Evolutionary conservation across 1,140 invertebrate species (phyloP).

Genomic region (Drosophila insularis): DNA sequence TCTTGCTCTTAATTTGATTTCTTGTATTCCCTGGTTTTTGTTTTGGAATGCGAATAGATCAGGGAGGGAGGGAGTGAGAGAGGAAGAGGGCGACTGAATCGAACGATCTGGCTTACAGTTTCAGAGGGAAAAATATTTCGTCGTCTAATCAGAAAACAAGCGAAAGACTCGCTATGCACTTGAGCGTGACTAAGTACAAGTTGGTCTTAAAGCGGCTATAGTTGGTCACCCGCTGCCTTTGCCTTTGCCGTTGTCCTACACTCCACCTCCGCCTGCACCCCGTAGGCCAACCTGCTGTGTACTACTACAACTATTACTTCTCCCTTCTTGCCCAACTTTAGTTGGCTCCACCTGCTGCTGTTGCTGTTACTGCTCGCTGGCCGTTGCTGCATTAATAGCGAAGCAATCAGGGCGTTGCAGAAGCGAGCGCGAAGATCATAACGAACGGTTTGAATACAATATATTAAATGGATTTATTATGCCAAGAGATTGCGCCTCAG

Average conservation of each 20-base stretch:
- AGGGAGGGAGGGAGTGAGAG: not conserved
- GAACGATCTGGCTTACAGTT: slow-evolving; percentile 1
- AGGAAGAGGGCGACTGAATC: not conserved
- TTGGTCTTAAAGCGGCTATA: slow-evolving; percentile 4
- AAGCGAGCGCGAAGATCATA: slow-evolving; percentile 76
- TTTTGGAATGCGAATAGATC: too few relatives aligned
- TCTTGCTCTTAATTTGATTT: too few relatives aligned
- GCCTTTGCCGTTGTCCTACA: not conserved
- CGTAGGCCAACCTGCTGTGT: too few relatives aligned
- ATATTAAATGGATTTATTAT: slow-evolving; percentile 80
- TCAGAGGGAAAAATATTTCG: slow-evolving; percentile 51
- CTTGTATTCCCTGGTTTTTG: too few relatives aligned
- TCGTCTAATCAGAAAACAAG: slow-evolving; percentile 68
- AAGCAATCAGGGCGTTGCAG: slow-evolving; percentile 77
- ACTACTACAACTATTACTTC: too few relatives aligned
- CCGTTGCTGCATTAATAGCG: slow-evolving; percentile 75
- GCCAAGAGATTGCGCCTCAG: slow-evolving; percentile 64
- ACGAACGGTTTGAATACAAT: slow-evolving; percentile 78
- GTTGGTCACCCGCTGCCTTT: slow-evolving; percentile 8
- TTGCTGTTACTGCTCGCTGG: slow-evolving; percentile 23
- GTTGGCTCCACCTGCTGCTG: slow-evolving; percentile 35
- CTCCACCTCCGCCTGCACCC: not conserved
- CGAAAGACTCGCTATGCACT: slow-evolving; percentile 40
- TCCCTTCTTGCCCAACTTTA: not conserved
- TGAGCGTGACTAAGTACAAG: slow-evolving; percentile 74